Evolutionary conservation across 2,888 invertebrate genomes (phyloP).

Genomic region (Dexiosoma caninum): DNA sequence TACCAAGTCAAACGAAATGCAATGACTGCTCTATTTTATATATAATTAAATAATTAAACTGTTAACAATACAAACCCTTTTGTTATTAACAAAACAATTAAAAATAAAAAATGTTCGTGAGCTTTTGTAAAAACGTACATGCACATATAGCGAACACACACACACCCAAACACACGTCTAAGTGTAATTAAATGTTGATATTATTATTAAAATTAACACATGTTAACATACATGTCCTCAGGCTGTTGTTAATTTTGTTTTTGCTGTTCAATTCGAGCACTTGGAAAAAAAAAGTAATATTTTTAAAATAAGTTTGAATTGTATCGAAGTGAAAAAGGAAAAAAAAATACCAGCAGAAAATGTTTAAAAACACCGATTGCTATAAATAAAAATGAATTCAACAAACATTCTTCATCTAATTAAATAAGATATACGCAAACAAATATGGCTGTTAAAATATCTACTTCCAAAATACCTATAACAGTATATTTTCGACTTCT

Average conservation of each 20-base stretch:
- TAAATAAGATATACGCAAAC: too few species aligned
- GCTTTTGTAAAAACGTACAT: not conserved
- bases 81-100: conserved; percentile 41
- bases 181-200: not conserved
- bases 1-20: not conserved
- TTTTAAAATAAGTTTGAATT: too few species aligned
- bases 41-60: conserved; percentile 53
- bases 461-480: too few species aligned
- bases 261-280: not conserved
- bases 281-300: conserved; percentile 35
- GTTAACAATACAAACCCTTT: conserved; percentile 48
- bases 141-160: not conserved
- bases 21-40: not conserved
- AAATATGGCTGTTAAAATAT: too few species aligned
- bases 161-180: not conserved
- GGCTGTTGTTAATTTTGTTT: conserved; percentile 33
- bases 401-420: too few species aligned
- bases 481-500: too few species aligned
- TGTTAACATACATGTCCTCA: conserved; percentile 46
- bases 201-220: conserved; percentile 46
- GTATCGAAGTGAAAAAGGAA: too few species aligned
- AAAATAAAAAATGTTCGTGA: conserved; percentile 12
- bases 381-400: too few species aligned
- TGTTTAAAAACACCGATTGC: too few species aligned
- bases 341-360: too few species aligned